A percentile compares a stretch with the other conserved stretches of the same genome.
Evolutionary conservation across 2,888 invertebrate genomes (phyloP).

Genomic region (Labia minor): DNA sequence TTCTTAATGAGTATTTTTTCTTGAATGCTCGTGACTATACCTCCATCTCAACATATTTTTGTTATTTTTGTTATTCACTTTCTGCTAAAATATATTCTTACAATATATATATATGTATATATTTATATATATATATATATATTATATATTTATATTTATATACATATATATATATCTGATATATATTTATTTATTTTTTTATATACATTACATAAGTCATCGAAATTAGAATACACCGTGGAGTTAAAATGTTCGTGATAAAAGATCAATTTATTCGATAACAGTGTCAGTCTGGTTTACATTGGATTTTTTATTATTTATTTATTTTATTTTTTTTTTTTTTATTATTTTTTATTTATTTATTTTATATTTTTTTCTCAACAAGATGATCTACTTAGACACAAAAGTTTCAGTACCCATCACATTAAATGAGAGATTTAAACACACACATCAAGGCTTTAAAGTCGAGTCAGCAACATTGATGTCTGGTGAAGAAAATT

Average conservation of each 20-base stretch:
- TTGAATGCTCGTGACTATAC: conserved; percentile 7
- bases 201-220: not conserved
- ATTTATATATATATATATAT: not conserved
- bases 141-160: not conserved
- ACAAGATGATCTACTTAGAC: conserved; percentile 4
- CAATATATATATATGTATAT: conserved; percentile 1
- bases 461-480: conserved; percentile 13
- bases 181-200: conserved; percentile 1
- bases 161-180: not conserved
- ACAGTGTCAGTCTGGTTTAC: conserved; percentile 13
- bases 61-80: not conserved
- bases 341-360: too few species aligned
- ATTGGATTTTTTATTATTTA: too few species aligned
- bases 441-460: conserved; percentile 8
- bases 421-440: conserved; percentile 6
- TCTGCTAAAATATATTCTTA: not conserved
- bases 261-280: conserved; percentile 4
- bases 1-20: not conserved
- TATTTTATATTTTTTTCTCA: too few species aligned
- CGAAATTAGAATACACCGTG: conserved; percentile 13
- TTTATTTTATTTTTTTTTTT: too few species aligned
- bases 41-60: conserved; percentile 4
- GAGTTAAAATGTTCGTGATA: not conserved
- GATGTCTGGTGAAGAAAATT: conserved; percentile 5
- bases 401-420: conserved; percentile 5